Evolutionary conservation across 1,140 invertebrate genomes (phyloP).

Genomic region (Drosophila sulfurigaster): DNA sequence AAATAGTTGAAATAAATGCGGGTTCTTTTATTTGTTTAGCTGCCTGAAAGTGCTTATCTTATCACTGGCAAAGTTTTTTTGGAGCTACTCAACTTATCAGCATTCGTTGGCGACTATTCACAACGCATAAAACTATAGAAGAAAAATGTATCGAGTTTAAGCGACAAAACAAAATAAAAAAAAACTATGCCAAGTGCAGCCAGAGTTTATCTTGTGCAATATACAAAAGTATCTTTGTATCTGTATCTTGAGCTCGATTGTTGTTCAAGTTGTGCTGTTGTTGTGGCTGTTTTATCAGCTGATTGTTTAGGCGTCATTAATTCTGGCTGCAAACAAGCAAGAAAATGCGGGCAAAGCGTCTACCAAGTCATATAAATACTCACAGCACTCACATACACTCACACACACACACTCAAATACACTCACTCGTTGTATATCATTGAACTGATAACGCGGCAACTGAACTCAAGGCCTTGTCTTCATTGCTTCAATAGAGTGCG

Average conservation of each 20-base stretch:
- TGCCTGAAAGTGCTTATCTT: conserved; percentile 17
- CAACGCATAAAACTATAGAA: neutral
- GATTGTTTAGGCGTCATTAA: conserved; percentile 51
- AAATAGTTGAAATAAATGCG: conserved; percentile 13
- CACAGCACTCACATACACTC: conserved; percentile 2
- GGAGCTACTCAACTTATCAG: conserved; percentile 16
- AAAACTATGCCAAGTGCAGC: conserved; percentile 19
- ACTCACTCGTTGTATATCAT: conserved; percentile 52
- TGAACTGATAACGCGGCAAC: conserved; percentile 69
- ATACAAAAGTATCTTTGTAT: conserved; percentile 9
- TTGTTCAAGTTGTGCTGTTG: neutral
- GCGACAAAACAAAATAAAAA: neutral
- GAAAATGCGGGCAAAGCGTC: conserved; percentile 48
- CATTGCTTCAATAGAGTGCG: conserved; percentile 29
- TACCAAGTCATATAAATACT: conserved; percentile 41
- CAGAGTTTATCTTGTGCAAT: conserved; percentile 4
- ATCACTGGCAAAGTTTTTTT: neutral
- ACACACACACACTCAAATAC: neutral
- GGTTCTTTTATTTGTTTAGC: conserved; percentile 7
- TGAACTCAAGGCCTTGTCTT: conserved; percentile 65
- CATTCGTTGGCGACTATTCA: neutral
- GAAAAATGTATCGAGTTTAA: neutral
- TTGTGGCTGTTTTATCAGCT: conserved; percentile 41
- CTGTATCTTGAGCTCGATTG: neutral
- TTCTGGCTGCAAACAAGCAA: conserved; percentile 36